Conservation (phyloP, 2,888 invertebrate species). For the Monopis laevigella region DNA sequence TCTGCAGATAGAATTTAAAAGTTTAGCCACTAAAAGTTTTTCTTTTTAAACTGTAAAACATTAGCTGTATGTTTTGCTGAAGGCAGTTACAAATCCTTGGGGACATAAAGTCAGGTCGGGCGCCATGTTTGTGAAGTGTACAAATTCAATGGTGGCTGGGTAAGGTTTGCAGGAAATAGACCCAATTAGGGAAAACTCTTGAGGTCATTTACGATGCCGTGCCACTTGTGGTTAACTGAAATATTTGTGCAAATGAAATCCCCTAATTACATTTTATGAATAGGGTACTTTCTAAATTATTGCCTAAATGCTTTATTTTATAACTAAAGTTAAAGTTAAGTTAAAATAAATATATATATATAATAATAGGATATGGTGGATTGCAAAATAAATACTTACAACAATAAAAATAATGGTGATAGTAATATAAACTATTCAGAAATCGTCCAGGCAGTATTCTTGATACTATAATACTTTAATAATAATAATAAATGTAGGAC, state of each 20-base stretch:
- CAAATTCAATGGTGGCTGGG: background rate
- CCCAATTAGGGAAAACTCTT: slow-evolving; percentile 1
- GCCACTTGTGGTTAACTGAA: background rate
- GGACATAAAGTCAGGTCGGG: background rate
- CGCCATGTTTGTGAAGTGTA: background rate
- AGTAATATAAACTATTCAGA: too few relatives aligned
- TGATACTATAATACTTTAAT: too few relatives aligned
- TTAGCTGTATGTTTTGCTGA: background rate
- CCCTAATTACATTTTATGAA: too few relatives aligned
- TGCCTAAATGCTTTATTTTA: too few relatives aligned
- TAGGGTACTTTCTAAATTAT: too few relatives aligned
- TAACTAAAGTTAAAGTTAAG: too few relatives aligned
- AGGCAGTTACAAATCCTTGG: background rate
- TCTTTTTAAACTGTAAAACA: background rate
- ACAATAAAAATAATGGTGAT: too few relatives aligned
- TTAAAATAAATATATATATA: too few relatives aligned
- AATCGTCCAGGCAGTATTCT: too few relatives aligned
- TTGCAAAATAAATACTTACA: too few relatives aligned
- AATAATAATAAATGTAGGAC: too few relatives aligned
- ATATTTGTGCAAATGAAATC: background rate
- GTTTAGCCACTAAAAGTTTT: background rate
- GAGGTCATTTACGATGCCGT: slow-evolving; percentile 1
- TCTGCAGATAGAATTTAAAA: background rate
- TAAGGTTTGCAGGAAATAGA: slow-evolving; percentile 2
- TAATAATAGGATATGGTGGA: too few relatives aligned